phyloP scores from a whole-genome alignment of 2,888 invertebrate species.

The Scaptomyza polygonia region DNA sequence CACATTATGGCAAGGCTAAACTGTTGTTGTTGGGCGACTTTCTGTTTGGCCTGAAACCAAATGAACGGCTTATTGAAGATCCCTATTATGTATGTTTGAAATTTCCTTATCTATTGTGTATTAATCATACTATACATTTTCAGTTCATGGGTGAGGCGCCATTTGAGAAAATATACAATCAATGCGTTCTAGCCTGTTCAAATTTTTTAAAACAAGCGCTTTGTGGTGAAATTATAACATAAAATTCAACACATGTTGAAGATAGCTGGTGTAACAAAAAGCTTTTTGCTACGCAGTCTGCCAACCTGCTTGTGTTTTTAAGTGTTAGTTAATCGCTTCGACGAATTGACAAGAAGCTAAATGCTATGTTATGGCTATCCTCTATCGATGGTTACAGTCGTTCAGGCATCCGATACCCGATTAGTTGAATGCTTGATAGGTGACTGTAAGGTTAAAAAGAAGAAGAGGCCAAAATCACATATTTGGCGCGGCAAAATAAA shows the following conservation, averaged over 20 bases:
- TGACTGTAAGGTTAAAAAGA: too few species aligned
- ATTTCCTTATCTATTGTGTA: not conserved
- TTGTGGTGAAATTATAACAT: slow-evolving; percentile 35
- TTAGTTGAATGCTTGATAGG: too few species aligned
- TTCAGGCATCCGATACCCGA: too few species aligned
- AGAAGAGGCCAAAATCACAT: too few species aligned
- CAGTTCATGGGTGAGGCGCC: slow-evolving; percentile 88
- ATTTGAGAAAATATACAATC: slow-evolving; percentile 90
- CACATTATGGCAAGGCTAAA: slow-evolving; percentile 87
- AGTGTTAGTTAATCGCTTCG: too few species aligned
- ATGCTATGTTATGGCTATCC: too few species aligned
- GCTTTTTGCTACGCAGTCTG: too few species aligned
- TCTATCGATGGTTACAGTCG: too few species aligned
- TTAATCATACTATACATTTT: not conserved
- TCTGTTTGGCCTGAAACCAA: slow-evolving; percentile 87
- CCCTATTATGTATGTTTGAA: slow-evolving; percentile 91
- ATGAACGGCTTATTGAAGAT: slow-evolving; percentile 91
- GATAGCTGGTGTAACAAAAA: too few species aligned
- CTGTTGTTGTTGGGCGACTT: slow-evolving; percentile 91
- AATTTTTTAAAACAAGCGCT: slow-evolving; percentile 86
- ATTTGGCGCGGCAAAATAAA: too few species aligned
- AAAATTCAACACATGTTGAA: slow-evolving; percentile 22
- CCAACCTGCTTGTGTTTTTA: too few species aligned
- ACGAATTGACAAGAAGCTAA: too few species aligned
- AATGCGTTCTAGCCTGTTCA: slow-evolving; percentile 88